Evolutionary conservation across 2,888 invertebrate genomes (phyloP), one percentile per base, ranked within the genome.

Genomic region (Lycaena phlaeas): DNA sequence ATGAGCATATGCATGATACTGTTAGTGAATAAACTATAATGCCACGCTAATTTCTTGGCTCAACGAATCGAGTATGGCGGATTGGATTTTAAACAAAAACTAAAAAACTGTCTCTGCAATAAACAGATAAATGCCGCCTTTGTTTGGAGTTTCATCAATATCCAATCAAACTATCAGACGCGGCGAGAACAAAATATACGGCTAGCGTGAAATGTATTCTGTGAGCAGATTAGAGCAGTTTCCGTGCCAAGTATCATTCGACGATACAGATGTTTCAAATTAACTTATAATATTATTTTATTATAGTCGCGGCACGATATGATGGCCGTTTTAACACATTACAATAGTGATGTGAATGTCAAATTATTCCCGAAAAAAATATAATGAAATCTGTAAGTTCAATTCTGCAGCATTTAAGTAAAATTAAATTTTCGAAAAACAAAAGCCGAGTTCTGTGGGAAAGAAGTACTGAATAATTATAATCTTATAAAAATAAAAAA

Each of bases 141-240:
- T 34, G 34, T 34, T 18, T 34, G 34, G 18, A 18, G 34, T 34
- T 34, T 34, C 34, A 34, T 34, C 34, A 22, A 34, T 34, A 34
- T 34, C 34, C 34, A 34, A 34, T 22, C 22, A 34, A 34, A 34
- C 34, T 34, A 34, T 34, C 34, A 34, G 11, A 9, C 34, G 34
- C 18, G 11, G 34, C 22, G 34, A 11, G 22, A 34, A 22, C 34
- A 34, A 34, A 34, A 18, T 34, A 12, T 34, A 18, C 22, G 22
- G 34, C 18, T 17, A 11, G 9, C 18, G 12, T 11, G 14, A 34
- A 15, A 34, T 34, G 11, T 18, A 22, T 34, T 22, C 34, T 22
- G 34, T 34, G 34, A 22, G 22, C 11, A 11, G 34, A 34, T 34
- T 34, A 31, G 17, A 22, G 4, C 18, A 12, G 34, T 22, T 6